Evolutionary conservation across 1,140 invertebrate genomes (phyloP), one percentile per base, ranked within the genome.

Genomic region (Globodera rostochiensis): DNA sequence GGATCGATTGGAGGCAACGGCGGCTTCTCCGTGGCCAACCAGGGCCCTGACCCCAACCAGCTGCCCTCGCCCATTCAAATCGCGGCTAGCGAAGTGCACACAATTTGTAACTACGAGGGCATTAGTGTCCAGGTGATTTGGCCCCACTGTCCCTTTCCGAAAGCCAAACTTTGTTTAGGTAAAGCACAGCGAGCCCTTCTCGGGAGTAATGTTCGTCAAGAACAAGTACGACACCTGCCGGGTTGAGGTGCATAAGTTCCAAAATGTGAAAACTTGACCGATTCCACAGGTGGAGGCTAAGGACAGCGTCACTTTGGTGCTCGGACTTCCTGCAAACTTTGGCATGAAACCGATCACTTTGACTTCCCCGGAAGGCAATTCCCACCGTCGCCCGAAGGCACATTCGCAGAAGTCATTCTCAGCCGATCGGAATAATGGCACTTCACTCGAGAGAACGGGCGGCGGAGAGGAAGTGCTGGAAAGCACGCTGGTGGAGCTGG

Each of bases 181-280:
- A 45, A 90, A 90, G 69, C 88, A 89, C 69, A 57, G 79, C 49
- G 80, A 88, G 47, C 79, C 83, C 66, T 89, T 89, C 86, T 82
- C 84, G 66, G 88, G 88, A 70, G 89, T 89, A 15, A 85, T 89
- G 46, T 89, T 89, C 76, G 88, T 90, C 49, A 89, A 90, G 83
- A 89, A 90, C 71, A 89, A 90, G 75, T 89, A 89, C 73, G 88
- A 89, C 76, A 88, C 87, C 64, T 89, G 88, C 79, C 89, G 88
- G 73, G 87, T 90, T 74, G 88, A 89, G 75, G 87, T 88, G 60
- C 57, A 71, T 9, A 71, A 71, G 21, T 36, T 8, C 21, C n/a
- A 70, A 70, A 50, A 66, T 50, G 5, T n/a, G 67, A 19, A 70
- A 9, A 71, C 36, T 71, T 47, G 69, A 71, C 46, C 69, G 19